Conservation (phyloP, 2,797 vertebrate genomes). For the Crypturellus tataupa region DNA sequence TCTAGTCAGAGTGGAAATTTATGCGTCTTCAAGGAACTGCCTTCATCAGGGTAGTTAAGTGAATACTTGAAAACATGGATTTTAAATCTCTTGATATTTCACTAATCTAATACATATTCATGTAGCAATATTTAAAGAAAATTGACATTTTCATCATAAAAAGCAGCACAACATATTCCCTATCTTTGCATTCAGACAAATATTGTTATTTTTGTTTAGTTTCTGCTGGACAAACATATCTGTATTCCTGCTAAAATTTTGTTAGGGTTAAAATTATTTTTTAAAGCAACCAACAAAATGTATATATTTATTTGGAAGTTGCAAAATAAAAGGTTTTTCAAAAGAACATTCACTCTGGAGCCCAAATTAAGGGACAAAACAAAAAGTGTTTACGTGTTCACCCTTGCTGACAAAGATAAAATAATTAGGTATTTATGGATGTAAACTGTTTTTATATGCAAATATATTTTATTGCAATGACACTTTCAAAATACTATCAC, state of each 20-base stretch:
- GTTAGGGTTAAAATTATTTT: background rate
- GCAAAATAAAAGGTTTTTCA: background rate
- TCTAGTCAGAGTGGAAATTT: background rate
- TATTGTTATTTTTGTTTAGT: background rate
- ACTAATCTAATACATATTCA: constrained; percentile 42
- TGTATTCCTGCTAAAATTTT: background rate
- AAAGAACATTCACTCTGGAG: background rate
- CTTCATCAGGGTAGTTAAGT: background rate
- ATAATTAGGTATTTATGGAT: background rate
- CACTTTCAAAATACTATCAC: background rate
- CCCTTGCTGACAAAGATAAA: background rate
- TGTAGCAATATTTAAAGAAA: background rate
- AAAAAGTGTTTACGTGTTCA: background rate
- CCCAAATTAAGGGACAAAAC: background rate
- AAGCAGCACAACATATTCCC: background rate
- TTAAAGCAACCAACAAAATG: background rate
- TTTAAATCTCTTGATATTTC: constrained; percentile 21
- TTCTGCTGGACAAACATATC: background rate
- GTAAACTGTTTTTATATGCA: background rate
- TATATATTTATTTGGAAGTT: background rate
- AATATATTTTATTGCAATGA: background rate
- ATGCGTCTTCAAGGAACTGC: background rate
- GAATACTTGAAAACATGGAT: background rate
- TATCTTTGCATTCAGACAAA: background rate
- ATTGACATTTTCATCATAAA: background rate